Base-by-base conservation (phyloP, 1,140 invertebrate genomes). In the Zaprionus capensis region DNA sequence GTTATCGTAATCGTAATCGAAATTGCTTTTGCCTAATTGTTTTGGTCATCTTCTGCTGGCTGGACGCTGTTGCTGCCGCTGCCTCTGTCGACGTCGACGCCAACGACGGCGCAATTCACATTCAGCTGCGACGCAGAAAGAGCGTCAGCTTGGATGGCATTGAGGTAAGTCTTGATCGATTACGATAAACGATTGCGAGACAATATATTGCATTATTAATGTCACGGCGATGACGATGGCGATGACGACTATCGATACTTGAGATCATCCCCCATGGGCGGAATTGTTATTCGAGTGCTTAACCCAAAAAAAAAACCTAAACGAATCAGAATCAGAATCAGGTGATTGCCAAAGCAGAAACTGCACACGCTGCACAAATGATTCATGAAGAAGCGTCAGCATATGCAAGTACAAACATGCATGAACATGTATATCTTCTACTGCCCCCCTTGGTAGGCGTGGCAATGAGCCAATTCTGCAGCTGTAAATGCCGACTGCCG, bases 121-220 rank as follows among this genome's bases (percentile, higher is more conserved):
- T 91, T 24, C 80, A 91, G 74, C 78, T 91, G 74, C 78, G 85
- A 12, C 90, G 90, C 70, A 78, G 80, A 58, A 80, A 81, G 38
- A 91, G 80, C 71, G 75, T 91, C 34, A 74, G 72, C 22, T 77
- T 75, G 44, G 85, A 91, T 80, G 90, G 84, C 85, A 81, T 91
- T 85, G 82, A 91, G 90, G 90, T 91, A 73, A 86, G 85, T 76
- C 53, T 56, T 9, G 41, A 44, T 55, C 12, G n/a, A 55, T 67
- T 51, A 7, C 41, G 41, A 44, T 44, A 44, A 7, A 44, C 6
- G 5, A 7, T 6, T 11, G 2, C 46, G 17, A 15, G 12, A 41
- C 4, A 3, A 71, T 71, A 58, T 71, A 41, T n/a, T 44, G n/a
- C n/a, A 44, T 44, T 44, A 44, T 44, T 44, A 44, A 38, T 38